Conservation (phyloP, 2,888 invertebrate genomes). For the Laspeyria flexula region DNA sequence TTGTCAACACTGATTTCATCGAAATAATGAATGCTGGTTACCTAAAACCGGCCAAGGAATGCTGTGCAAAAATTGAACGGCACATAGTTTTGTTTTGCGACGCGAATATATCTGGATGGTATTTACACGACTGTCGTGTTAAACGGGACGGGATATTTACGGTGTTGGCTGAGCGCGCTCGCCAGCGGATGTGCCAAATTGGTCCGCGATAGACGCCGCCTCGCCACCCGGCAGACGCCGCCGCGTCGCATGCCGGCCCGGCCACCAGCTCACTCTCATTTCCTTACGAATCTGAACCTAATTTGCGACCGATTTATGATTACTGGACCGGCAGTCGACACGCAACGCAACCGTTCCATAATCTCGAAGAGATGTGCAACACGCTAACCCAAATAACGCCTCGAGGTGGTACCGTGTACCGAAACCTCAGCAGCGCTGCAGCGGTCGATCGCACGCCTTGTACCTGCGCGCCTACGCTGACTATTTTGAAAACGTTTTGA, state of each 20-base stretch:
- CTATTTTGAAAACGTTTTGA: constrained; percentile 83
- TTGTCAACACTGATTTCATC: constrained; percentile 16
- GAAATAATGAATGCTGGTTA: constrained; percentile 40
- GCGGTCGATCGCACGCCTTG: constrained; percentile 53
- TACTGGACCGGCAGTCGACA: constrained; percentile 37
- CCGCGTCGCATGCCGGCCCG: constrained; percentile 77
- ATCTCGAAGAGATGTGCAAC: constrained; percentile 54
- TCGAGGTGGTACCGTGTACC: constrained; percentile 50
- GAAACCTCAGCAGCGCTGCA: constrained; percentile 56
- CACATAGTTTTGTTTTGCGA: constrained; percentile 49
- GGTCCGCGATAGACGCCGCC: constrained; percentile 74
- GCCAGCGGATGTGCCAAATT: constrained; percentile 84
- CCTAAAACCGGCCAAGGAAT: constrained; percentile 42
- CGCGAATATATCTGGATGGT: constrained; percentile 49
- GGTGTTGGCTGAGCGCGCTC: constrained; percentile 67
- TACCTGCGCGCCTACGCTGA: constrained; percentile 68
- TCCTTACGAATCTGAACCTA: constrained; percentile 60
- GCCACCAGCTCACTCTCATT: constrained; percentile 69
- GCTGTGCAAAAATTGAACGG: constrained; percentile 38
- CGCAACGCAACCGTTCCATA: constrained; percentile 46
- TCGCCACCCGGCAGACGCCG: constrained; percentile 80
- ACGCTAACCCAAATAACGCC: constrained; percentile 51
- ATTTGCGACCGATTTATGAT: constrained; percentile 55
- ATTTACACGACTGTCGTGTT: constrained; percentile 55
- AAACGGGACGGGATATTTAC: constrained; percentile 77